Evolutionary conservation across 64 coral and sea anemone genomes (phyloP).

Genomic region (Stichodactyla helianthus): DNA sequence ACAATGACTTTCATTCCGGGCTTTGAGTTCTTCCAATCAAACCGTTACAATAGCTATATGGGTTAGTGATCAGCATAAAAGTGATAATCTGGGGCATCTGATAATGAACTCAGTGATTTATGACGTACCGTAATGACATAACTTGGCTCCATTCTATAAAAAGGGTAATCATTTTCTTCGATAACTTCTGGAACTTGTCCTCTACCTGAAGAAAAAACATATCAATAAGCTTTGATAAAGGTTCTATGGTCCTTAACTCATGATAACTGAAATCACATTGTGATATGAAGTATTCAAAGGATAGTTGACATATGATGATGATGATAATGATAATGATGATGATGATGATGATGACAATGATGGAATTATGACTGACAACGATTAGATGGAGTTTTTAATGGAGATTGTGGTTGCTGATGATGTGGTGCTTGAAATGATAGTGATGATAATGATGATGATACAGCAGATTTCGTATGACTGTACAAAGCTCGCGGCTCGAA

Average conservation of each 20-base stretch:
- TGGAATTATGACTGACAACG: not conserved
- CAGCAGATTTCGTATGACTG: no score
- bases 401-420: not conserved
- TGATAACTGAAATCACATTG: no score
- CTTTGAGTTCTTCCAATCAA: no score
- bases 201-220: not conserved
- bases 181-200: not conserved
- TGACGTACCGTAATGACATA: constrained; percentile 50
- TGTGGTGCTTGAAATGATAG: no score
- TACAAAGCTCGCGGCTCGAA: no score
- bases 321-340: not conserved
- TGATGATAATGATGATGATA: no score
- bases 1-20: no score
- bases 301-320: not conserved
- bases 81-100: no score
- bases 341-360: not conserved
- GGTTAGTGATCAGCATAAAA: no score
- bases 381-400: not conserved
- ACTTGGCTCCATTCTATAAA: constrained; percentile 36
- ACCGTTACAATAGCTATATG: no score
- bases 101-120: not conserved
- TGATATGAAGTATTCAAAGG: no score
- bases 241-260: no score
- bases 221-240: not conserved
- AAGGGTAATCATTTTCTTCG: not conserved